These are phyloP conservation scores for Ostrea edulis DNA, from an alignment of 1,140 invertebrate species.

Conservation along the genomic window DNA sequence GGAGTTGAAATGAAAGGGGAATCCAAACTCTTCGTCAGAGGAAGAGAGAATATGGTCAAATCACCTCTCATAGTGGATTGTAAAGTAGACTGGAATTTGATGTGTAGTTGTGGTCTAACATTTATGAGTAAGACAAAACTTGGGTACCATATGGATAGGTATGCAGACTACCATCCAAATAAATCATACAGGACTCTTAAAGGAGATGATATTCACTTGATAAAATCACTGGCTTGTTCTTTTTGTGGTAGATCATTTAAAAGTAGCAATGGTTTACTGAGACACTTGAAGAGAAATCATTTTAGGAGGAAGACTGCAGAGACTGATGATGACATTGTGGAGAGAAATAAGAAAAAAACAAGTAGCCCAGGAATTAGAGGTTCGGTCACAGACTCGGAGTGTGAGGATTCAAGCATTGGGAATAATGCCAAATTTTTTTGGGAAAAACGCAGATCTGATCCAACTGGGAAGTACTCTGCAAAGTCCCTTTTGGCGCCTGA, in stretches of 20 bases:
- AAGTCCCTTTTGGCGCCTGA: neutral
- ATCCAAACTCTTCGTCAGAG: neutral
- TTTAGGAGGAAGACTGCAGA: neutral
- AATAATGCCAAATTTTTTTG: neutral
- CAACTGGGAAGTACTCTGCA: neutral
- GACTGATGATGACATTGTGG: neutral
- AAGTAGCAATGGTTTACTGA: neutral
- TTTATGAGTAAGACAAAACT: neutral
- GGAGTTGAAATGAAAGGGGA: neutral
- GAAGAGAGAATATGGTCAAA: neutral
- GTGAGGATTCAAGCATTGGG: neutral
- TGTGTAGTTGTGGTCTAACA: neutral
- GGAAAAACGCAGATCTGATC: neutral
- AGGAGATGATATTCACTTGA: neutral
- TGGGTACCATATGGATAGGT: neutral
- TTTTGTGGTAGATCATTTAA: neutral
- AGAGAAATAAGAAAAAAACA: neutral
- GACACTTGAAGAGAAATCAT: neutral
- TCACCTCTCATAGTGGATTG: conserved; percentile 1
- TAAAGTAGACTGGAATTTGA: neutral
- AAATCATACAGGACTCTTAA: neutral
- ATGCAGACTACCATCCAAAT: neutral
- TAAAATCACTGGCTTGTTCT: neutral
- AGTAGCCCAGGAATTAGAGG: neutral
- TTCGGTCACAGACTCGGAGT: neutral